Conservation (phyloP, 1,140 invertebrate genomes). For the Conopomorpha cramerella region DNA sequence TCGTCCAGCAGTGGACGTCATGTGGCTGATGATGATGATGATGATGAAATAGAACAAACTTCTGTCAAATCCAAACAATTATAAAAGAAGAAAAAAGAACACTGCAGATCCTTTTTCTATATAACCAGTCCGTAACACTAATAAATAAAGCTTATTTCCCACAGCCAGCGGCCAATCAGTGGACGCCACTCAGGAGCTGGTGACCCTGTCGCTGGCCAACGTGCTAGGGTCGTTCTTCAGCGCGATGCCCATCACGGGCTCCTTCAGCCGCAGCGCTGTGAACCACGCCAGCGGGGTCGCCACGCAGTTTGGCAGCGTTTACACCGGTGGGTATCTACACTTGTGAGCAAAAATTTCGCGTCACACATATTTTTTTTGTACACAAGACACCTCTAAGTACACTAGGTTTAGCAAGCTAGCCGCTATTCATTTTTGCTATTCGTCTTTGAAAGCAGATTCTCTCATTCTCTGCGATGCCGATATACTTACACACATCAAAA, state of each 20-base stretch:
- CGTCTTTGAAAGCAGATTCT: too few relatives aligned
- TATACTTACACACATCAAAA: too few relatives aligned
- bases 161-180: conserved; percentile 74
- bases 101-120: too few relatives aligned
- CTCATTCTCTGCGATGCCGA: too few relatives aligned
- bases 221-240: conserved; percentile 87
- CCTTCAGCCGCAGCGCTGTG: conserved; percentile 88
- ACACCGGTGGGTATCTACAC: conserved; percentile 72
- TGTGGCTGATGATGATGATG: background rate
- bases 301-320: conserved; percentile 85
- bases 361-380: too few relatives aligned
- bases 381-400: too few relatives aligned
- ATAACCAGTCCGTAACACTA: background rate
- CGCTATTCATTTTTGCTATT: too few relatives aligned
- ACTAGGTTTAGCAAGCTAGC: too few relatives aligned
- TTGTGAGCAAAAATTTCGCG: too few relatives aligned
- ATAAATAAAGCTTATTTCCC: conserved; percentile 12
- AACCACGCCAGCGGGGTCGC: conserved; percentile 92
- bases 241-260: conserved; percentile 92
- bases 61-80: background rate
- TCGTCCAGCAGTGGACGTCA: background rate
- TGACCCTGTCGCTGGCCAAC: conserved; percentile 86
- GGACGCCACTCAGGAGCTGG: conserved; percentile 82
- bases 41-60: background rate
- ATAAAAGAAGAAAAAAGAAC: background rate